Base-by-base conservation (phyloP, 1,140 invertebrate species). In the Drosophila carrolli region DNA sequence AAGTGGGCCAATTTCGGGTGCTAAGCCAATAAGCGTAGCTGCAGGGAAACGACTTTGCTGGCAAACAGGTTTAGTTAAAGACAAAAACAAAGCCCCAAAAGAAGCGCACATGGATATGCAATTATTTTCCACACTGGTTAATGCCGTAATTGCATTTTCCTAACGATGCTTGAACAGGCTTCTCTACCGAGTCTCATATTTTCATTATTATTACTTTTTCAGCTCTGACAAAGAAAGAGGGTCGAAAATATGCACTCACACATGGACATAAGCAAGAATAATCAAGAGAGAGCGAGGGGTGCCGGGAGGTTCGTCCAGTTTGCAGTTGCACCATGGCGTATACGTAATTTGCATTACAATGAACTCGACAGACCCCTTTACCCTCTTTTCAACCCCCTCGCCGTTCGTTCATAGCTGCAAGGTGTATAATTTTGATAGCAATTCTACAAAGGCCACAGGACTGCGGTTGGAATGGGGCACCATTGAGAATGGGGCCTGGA, bases 261-360 rank as follows among this genome's bases (percentile, higher is more conserved):
- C n/a, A 47, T 23, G 44, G 38, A 19, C n/a, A 40, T 43, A 63
- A 63, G 41, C 37, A 51, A 6, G 51, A 65, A 14, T 14, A 51
- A 6, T 27, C 8, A 14, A 53, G 38, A 8, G 29, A 29, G 40
- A 47, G 32, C 58, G 35, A 9, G 27, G 1, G 29, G 40, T 40
- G 48, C 40, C 13, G 8, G 66, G 55, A 8, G 38, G 44, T 37
- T 11, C 46, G 54, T 57, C 55, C 70, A 50, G 65, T 67, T 70
- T 63, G 58, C 35, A 43, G 58, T 23, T 38, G 29, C 67, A 86
- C 55, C 81, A 54, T 62, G 82, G 67, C 78, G 81, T 81, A 85
- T 85, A 85, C 78, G 78, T 81, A 85, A 85, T 85, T 85, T 85
- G 81, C 81, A 85, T 85, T 81, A 86, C 81, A 85, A 85, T 85